Conservation (phyloP, 2,888 invertebrate genomes). For the Busseola fusca region DNA sequence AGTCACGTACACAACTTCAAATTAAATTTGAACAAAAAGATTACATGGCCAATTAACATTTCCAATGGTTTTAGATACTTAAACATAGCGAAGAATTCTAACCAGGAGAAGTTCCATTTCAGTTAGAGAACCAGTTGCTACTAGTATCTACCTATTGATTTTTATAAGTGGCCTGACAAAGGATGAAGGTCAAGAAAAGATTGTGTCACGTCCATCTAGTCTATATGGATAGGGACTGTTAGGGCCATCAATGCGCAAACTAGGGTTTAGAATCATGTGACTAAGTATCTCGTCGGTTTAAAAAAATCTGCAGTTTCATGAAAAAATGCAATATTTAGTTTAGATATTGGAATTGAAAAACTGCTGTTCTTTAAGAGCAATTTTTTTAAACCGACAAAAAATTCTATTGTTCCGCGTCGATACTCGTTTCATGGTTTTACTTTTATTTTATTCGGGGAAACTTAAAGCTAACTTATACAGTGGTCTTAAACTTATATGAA, state of each 20-base stretch:
- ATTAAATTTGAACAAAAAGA: conserved; percentile 4
- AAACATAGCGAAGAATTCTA: not conserved
- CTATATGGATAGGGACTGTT: not conserved
- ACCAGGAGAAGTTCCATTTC: not conserved
- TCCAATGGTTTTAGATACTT: conserved; percentile 6
- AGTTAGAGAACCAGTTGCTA: conserved; percentile 3
- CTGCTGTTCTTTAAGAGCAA: too few relatives aligned
- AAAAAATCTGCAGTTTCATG: not conserved
- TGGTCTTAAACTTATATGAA: not conserved
- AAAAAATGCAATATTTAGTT: too few relatives aligned
- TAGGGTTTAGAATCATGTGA: not conserved
- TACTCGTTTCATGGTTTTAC: too few relatives aligned
- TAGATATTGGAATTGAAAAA: too few relatives aligned
- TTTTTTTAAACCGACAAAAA: not conserved
- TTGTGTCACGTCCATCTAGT: not conserved
- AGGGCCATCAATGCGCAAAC: not conserved
- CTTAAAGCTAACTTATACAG: not conserved
- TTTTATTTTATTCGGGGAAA: not conserved
- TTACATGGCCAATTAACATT: conserved; percentile 1
- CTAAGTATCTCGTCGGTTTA: not conserved
- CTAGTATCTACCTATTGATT: conserved; percentile 26
- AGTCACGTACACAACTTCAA: conserved; percentile 6
- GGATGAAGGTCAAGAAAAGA: conserved; percentile 33
- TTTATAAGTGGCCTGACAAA: conserved; percentile 24
- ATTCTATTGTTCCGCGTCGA: not conserved